Conservation (phyloP, 1,140 invertebrate genomes). For the Drosophila elegans region DNA sequence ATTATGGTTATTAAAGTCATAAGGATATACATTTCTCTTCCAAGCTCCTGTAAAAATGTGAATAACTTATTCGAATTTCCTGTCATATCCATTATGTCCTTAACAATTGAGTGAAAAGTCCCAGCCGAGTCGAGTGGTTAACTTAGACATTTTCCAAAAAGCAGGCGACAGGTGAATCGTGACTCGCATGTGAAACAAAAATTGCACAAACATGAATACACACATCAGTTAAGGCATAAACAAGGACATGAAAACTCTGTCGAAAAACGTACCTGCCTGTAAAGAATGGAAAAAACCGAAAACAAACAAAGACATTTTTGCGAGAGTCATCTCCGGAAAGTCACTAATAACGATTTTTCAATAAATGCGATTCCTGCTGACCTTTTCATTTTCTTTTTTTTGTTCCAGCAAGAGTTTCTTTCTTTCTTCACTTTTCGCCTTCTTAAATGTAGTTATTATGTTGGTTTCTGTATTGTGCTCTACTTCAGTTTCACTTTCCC, state of each 20-base stretch:
- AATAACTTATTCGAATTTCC: background rate
- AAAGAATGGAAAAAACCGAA: background rate
- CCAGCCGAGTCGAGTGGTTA: conserved; percentile 7
- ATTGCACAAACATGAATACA: conserved; percentile 3
- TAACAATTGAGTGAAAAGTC: conserved; percentile 13
- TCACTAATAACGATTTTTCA: conserved; percentile 19
- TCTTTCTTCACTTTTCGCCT: background rate
- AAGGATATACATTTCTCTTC: background rate
- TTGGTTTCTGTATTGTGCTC: conserved; percentile 10
- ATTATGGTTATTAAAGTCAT: background rate
- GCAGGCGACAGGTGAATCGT: conserved; percentile 13
- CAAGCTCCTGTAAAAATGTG: background rate
- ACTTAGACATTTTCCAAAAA: conserved; percentile 11
- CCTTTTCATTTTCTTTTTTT: background rate
- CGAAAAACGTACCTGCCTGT: background rate
- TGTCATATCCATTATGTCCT: background rate
- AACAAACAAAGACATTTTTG: conserved; percentile 1
- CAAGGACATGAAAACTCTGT: conserved; percentile 1
- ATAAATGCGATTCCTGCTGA: conserved; percentile 7
- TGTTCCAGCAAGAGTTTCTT: background rate
- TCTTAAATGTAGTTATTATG: conserved; percentile 14
- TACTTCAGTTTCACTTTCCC: conserved; percentile 7
- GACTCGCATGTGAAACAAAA: conserved; percentile 9
- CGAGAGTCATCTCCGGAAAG: conserved; percentile 7
- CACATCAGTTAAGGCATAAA: conserved; percentile 1